These are phyloP conservation scores for Pagrus major DNA, from an alignment of 2,113 vertebrate species.

Conservation along the genomic window DNA sequence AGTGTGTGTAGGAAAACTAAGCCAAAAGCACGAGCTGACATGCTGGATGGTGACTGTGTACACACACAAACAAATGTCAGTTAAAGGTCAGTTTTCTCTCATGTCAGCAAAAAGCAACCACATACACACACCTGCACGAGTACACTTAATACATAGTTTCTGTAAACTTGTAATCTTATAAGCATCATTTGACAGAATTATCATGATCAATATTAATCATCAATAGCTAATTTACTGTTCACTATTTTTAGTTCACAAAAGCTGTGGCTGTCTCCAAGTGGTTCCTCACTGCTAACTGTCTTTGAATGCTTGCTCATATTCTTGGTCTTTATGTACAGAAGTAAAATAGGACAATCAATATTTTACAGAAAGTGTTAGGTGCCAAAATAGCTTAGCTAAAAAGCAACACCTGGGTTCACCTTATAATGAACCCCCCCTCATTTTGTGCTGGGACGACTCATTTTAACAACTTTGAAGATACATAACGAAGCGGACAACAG, in stretches of 20 bases:
- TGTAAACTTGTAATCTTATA: neutral
- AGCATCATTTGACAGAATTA: neutral
- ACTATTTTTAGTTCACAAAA: no score
- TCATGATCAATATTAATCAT: no score
- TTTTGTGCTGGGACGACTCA: no score
- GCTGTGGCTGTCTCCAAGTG: neutral
- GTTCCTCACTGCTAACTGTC: neutral
- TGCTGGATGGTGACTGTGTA: neutral
- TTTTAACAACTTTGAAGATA: neutral
- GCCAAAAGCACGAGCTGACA: neutral
- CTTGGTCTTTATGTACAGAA: neutral
- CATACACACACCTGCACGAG: no score
- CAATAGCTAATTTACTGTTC: no score
- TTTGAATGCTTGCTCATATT: neutral
- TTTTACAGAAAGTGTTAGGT: no score
- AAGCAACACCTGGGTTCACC: no score
- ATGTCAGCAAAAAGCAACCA: neutral
- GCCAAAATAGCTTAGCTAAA: no score
- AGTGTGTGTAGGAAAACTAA: neutral
- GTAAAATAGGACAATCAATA: neutral
- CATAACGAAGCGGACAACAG: neutral
- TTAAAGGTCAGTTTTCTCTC: constrained; percentile 2
- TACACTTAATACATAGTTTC: neutral
- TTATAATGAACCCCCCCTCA: no score
- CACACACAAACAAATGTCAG: neutral